Conservation (phyloP, 2,113 vertebrate genomes). For the Lichenostomus cassidix region DNA sequence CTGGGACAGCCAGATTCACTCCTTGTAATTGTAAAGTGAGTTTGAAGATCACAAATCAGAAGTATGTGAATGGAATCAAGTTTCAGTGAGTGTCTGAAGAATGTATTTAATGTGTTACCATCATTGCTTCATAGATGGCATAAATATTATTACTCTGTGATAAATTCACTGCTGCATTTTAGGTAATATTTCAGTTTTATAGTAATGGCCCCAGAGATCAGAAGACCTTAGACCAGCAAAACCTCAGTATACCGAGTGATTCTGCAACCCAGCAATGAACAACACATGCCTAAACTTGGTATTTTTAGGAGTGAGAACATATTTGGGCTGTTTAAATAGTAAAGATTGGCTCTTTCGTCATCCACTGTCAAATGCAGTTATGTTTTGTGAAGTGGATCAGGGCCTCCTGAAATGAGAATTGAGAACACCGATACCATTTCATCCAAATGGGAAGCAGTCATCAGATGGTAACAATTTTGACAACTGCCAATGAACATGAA, state of each 20-base stretch:
- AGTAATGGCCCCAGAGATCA: neutral
- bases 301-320: neutral
- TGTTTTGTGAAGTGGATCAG: neutral
- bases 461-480: neutral
- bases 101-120: neutral
- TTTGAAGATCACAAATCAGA: neutral
- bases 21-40: neutral
- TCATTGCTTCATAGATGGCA: neutral
- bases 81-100: neutral
- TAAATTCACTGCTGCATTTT: neutral
- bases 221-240: neutral
- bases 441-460: neutral
- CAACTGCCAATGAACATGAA: neutral
- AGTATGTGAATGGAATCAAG: neutral
- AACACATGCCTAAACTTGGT: neutral
- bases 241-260: neutral
- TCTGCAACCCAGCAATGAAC: neutral
- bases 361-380: neutral
- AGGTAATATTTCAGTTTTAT: neutral
- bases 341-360: neutral
- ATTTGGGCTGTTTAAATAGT: neutral
- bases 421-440: neutral
- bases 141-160: neutral
- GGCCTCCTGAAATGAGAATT: neutral
- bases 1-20: neutral